These are phyloP conservation scores for Hephaestus fuliginosus DNA, from an alignment of 2,797 vertebrate species.

Conservation along the genomic window DNA sequence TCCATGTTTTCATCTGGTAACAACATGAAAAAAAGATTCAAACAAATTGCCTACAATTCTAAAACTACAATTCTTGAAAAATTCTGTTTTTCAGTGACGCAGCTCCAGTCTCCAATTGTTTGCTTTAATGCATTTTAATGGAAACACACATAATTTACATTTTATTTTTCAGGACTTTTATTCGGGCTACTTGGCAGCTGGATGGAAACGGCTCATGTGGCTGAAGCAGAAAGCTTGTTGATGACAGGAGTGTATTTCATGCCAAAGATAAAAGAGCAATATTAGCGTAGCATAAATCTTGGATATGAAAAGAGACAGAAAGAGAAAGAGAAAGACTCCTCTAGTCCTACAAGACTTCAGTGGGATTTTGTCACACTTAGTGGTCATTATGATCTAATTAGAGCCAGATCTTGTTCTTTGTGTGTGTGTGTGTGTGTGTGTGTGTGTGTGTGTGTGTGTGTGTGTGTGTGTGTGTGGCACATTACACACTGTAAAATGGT, in stretches of 20 bases:
- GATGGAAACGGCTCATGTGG: conserved; percentile 7
- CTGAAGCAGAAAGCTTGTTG: conserved; percentile 2
- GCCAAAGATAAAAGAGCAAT: conserved; percentile 52
- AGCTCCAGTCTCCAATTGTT: background rate
- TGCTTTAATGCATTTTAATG: conserved; percentile 26
- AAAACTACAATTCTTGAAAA: background rate
- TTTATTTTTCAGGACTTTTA: conserved; percentile 19
- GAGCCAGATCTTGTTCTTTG: conserved; percentile 45
- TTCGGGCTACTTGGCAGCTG: conserved; percentile 31
- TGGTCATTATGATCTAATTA: conserved; percentile 47
- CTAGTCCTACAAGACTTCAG: conserved; percentile 23
- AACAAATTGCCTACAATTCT: background rate
- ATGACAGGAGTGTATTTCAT: conserved; percentile 39
- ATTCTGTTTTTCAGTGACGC: background rate
- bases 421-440: conserved; percentile 9
- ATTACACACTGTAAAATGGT: conserved; percentile 39
- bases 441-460: background rate
- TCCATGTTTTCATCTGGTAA: conserved; percentile 9
- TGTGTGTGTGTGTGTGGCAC: background rate
- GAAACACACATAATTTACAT: conserved; percentile 28
- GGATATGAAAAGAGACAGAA: conserved; percentile 43
- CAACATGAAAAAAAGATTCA: background rate
- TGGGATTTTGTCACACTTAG: conserved; percentile 51
- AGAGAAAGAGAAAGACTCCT: conserved; percentile 24
- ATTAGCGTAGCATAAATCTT: conserved; percentile 33